phyloP scores from a whole-genome alignment of 2,797 vertebrate species.

The Vireo griseus region DNA sequence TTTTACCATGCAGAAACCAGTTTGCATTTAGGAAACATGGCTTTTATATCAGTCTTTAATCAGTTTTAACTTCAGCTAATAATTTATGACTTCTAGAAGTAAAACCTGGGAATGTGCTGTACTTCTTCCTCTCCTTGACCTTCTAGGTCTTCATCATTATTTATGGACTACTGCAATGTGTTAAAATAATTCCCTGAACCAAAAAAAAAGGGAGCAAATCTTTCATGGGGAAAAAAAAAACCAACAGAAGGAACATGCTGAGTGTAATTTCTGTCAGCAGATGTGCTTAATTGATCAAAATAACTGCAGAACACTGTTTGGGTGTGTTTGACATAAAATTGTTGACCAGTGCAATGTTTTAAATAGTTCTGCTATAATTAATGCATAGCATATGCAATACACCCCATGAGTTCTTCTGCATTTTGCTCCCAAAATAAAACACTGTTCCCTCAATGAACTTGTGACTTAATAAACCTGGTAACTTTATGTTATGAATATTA shows the following conservation, averaged over 20 bases:
- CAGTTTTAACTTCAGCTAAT: not conserved
- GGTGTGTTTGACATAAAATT: not conserved
- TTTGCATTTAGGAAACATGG: not conserved
- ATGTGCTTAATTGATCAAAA: not conserved
- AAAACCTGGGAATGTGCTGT: not conserved
- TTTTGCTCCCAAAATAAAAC: not conserved
- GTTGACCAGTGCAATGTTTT: not conserved
- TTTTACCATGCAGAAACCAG: not conserved
- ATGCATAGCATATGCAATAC: not conserved
- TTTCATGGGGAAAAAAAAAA: not conserved
- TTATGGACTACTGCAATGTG: not conserved
- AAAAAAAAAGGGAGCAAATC: not conserved
- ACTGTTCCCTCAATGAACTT: not conserved
- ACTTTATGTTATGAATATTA: not conserved
- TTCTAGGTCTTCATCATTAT: not conserved
- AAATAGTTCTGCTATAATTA: not conserved
- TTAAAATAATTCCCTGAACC: not conserved
- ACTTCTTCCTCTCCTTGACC: slow-evolving; percentile 14
- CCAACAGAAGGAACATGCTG: not conserved
- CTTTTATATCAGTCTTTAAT: not conserved
- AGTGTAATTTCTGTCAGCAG: not conserved
- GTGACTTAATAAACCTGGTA: not conserved
- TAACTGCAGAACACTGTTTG: not conserved
- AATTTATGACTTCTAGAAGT: not conserved
- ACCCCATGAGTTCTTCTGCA: not conserved